Evolutionary conservation across 1,140 invertebrate genomes (phyloP).

Genomic region (Chymomyza costata): DNA sequence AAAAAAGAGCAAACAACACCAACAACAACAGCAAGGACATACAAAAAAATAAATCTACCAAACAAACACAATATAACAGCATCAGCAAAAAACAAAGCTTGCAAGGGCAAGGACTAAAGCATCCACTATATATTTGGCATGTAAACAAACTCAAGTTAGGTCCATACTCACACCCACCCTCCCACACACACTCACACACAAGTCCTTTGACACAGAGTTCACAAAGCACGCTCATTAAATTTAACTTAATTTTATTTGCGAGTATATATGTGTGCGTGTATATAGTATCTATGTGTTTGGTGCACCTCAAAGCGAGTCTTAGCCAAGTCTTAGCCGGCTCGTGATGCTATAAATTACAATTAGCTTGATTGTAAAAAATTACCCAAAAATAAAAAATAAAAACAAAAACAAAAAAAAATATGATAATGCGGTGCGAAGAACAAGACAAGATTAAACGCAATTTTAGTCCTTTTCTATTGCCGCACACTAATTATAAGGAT

Average conservation of each 20-base stretch:
- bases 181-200: too few relatives aligned
- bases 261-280: too few relatives aligned
- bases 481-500: slow-evolving; percentile 55
- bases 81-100: slow-evolving; percentile 2
- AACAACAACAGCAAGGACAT: too few relatives aligned
- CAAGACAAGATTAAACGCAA: slow-evolving; percentile 21
- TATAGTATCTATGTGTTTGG: too few relatives aligned
- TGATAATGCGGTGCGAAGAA: too few relatives aligned
- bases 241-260: slow-evolving; percentile 57
- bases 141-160: slow-evolving; percentile 25
- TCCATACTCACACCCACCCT: too few relatives aligned
- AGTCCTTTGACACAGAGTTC: slow-evolving; percentile 12
- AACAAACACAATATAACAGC: slow-evolving; percentile 46
- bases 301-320: slow-evolving; percentile 25
- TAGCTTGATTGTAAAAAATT: slow-evolving; percentile 66
- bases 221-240: slow-evolving; percentile 50
- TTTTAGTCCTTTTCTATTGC: too few relatives aligned
- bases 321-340: too few relatives aligned
- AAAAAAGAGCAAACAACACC: too few relatives aligned
- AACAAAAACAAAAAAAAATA: slow-evolving; percentile 3
- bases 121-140: slow-evolving; percentile 20
- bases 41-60: slow-evolving; percentile 7
- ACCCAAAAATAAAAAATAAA: slow-evolving; percentile 19
- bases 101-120: background rate
- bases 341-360: slow-evolving; percentile 64